Evolutionary conservation across 1,140 invertebrate species (phyloP), one percentile per base, ranked within the genome.

Genomic region (Drosophila arizonae): DNA sequence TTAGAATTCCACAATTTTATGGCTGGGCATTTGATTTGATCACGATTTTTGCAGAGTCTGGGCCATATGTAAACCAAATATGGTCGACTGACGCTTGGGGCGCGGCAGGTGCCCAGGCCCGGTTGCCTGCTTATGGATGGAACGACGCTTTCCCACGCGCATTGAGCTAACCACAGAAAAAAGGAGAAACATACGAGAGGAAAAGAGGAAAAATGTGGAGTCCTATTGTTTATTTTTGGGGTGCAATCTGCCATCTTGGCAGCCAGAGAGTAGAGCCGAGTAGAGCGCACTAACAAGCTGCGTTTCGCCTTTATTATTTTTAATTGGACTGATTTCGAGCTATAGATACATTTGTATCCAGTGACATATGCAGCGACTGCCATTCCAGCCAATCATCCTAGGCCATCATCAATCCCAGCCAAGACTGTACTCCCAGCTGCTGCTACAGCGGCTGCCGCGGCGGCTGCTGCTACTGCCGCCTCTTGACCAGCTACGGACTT

Each of bases 321-420:
- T 86, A 86, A 86, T 86, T 86, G 82, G 82, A 86, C 82, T 86
- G 82, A 86, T 86, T 86, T 87, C 68, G 76, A 76, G 82, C 82
- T 79, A 76, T 39, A 87, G 82, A 86, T 86, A 86, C 82, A 79
- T 86, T 81, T 87, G 82, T 81, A 86, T 81, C 62, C 58, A 67
- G 54, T 81, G 81, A 85, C 81, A 86, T 85, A 86, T 78, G 81
- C 69, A 55, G 39, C 52, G 33, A 46, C 48, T 41, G 63, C 43
- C 43, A 45, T 45, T 70, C 51, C 73, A 65, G 51, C 66, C 81
- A 87, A 86, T 86, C 82, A 78, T 76, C 82, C 82, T 87, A 87
- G 81, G 75, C 81, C 82, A 86, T 86, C 79, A 70, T 77, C 82
- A 72, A 75, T 75, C 72, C 73, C 68, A 50, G 28, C 43, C 45